phyloP scores from a whole-genome alignment of 2,797 vertebrate genomes.

The Spinus olivaceus region DNA sequence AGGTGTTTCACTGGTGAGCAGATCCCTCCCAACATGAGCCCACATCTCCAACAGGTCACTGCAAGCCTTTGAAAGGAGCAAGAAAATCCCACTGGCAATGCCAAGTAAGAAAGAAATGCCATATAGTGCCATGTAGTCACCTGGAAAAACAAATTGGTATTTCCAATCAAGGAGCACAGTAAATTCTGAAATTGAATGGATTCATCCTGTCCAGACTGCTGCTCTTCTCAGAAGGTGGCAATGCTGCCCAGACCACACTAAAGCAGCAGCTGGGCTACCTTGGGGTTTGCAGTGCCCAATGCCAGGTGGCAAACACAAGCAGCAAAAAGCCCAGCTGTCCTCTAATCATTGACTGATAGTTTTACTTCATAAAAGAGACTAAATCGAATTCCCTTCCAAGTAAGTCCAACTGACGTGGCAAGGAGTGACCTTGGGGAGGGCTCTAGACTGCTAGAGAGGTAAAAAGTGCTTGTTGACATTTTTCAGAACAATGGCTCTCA shows the following conservation, averaged over 20 bases:
- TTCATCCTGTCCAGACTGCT: not conserved
- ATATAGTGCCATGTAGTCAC: not conserved
- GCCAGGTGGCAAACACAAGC: not conserved
- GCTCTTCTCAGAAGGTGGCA: not conserved
- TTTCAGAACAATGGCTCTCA: not conserved
- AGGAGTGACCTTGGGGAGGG: not conserved
- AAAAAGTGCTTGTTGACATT: not conserved
- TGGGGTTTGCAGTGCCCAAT: not conserved
- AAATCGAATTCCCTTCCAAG: not conserved
- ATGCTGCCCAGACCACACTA: not conserved
- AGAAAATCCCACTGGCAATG: not conserved
- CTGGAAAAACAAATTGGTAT: not conserved
- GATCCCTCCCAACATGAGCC: rapidly evolving
- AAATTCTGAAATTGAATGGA: not conserved
- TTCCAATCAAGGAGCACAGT: not conserved
- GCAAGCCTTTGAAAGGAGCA: not conserved
- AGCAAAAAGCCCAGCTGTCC: not conserved
- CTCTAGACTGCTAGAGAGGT: not conserved
- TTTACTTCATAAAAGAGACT: not conserved
- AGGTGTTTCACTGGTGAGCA: not conserved
- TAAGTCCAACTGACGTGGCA: not conserved
- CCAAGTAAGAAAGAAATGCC: not conserved
- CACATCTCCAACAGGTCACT: not conserved
- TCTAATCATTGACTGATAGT: not conserved
- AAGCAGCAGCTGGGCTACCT: not conserved